Percentiles rank a stretch among this genome's conserved stretches.
Evolutionary conservation across 1,140 invertebrate genomes (phyloP).

Genomic region (Bombus turneri): DNA sequence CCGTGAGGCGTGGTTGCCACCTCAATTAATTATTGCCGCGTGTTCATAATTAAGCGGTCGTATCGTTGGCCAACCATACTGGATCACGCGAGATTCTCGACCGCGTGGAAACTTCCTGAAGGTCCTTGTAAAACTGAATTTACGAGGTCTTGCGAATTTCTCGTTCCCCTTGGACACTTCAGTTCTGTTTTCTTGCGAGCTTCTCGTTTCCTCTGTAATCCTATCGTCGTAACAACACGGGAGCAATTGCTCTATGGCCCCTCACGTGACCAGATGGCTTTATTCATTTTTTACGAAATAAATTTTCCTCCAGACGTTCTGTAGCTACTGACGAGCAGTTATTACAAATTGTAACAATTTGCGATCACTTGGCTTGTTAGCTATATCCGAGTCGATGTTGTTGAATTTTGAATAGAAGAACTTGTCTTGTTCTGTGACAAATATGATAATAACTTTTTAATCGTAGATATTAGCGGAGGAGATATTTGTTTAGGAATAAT

Average conservation of each 20-base stretch:
- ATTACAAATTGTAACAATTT: neutral
- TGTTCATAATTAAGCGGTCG: slow-evolving; percentile 62
- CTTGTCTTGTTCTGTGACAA: too few species aligned
- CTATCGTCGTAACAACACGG: neutral
- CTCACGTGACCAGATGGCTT: neutral
- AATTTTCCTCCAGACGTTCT: neutral
- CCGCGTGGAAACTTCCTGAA: neutral
- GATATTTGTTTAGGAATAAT: neutral
- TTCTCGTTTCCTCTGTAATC: slow-evolving; percentile 1
- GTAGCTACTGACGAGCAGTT: neutral
- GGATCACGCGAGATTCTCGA: slow-evolving; percentile 26
- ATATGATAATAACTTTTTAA: too few species aligned
- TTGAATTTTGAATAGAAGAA: too few species aligned
- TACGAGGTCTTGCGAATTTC: slow-evolving; percentile 41
- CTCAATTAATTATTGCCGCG: slow-evolving; percentile 59
- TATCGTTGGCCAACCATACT: slow-evolving; percentile 1
- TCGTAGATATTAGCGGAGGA: neutral
- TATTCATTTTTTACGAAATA: neutral
- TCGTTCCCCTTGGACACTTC: slow-evolving; percentile 6
- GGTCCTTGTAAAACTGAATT: slow-evolving; percentile 49
- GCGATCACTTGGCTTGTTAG: neutral
- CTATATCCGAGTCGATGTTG: too few species aligned
- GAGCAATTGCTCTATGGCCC: neutral
- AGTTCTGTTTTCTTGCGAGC: neutral
- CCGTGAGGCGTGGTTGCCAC: slow-evolving; percentile 20